Evolutionary conservation across 2,797 vertebrate genomes (phyloP), one percentile per base, ranked within the genome.

Genomic region (Thaleichthys pacificus): DNA sequence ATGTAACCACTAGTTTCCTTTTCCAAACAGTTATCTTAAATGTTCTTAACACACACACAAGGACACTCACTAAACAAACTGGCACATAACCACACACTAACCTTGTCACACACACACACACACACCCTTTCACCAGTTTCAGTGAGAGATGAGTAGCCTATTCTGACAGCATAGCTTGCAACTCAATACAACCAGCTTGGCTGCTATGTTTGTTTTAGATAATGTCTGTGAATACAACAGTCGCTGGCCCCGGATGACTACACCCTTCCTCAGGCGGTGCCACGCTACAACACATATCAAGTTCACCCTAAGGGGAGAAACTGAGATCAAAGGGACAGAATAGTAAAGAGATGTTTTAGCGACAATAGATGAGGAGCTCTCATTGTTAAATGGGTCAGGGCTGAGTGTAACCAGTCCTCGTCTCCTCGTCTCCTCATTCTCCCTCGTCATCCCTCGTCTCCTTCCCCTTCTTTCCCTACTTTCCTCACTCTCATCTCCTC

Each of bases 331-430:
- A 89, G 86, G 73, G 73, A 81, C 84, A 51, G 4, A 51, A 51
- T 17, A 15, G 82, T 80, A 80, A 28, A 69, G 77, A 72, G n/a
- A n/a, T 69, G 82, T 75, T 80, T 81, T 77, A 73, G 85, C 81
- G 86, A 89, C 81, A 86, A 90, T 79, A 78, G 79, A 75, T 66
- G 61, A 73, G 74, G 67, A 81, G 84, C 82, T 66, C 42, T 7
- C 32, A 72, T 70, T 83, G 81, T 82, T 90, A 91, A 92, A 84
- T 93, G 88, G 91, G 92, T 92, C 91, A 91, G 74, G 80, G 82
- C 85, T 73, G 78, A 73, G 80, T 79, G 83, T 87, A 79, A 80
- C 76, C 77, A 85, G 70, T 75, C 61, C 83, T 75, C n/a, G 76
- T 78, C 80, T 83, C 5, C 32, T 6, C 32, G 5, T 1, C 32